These are phyloP conservation scores for Ips typographus DNA, from an alignment of 1,140 invertebrate species.

Conservation along the genomic window DNA sequence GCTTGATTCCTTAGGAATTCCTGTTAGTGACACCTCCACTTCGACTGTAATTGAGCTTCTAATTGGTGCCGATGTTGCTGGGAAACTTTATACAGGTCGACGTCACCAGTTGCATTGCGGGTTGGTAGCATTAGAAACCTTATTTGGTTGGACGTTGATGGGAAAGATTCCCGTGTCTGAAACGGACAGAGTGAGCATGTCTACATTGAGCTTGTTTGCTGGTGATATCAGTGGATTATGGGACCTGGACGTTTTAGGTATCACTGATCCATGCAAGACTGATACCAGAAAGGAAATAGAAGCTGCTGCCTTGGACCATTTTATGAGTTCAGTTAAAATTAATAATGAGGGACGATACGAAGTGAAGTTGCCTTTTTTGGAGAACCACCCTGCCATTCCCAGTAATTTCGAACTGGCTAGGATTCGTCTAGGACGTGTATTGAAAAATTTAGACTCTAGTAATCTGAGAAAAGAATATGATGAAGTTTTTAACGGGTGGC, in stretches of 20 bases:
- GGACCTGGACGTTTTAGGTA: constrained; percentile 19
- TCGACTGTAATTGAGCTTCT: constrained; percentile 23
- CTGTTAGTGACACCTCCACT: constrained; percentile 12
- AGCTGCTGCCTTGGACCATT: neutral
- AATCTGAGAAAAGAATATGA: constrained; percentile 15
- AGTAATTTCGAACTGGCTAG: constrained; percentile 20
- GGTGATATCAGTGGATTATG: constrained; percentile 6
- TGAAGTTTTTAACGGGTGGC: constrained; percentile 36
- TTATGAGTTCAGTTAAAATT: constrained; percentile 15
- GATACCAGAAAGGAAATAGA: neutral
- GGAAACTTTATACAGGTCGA: constrained; percentile 42
- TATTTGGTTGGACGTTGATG: constrained; percentile 47
- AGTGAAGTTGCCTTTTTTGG: constrained; percentile 13
- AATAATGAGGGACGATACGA: constrained; percentile 24
- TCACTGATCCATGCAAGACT: neutral
- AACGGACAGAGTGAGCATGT: neutral
- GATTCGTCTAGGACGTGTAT: neutral
- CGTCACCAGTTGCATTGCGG: constrained; percentile 40
- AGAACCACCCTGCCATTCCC: neutral
- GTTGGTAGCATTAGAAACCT: constrained; percentile 47
- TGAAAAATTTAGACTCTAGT: neutral
- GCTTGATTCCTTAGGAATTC: constrained; percentile 8
- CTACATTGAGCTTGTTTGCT: neutral
- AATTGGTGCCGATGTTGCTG: constrained; percentile 26
- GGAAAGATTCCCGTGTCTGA: constrained; percentile 36